Evolutionary conservation across 2,113 vertebrate species (phyloP), one percentile per base, ranked within the genome.

Genomic region (Dicentrarchus labrax): DNA sequence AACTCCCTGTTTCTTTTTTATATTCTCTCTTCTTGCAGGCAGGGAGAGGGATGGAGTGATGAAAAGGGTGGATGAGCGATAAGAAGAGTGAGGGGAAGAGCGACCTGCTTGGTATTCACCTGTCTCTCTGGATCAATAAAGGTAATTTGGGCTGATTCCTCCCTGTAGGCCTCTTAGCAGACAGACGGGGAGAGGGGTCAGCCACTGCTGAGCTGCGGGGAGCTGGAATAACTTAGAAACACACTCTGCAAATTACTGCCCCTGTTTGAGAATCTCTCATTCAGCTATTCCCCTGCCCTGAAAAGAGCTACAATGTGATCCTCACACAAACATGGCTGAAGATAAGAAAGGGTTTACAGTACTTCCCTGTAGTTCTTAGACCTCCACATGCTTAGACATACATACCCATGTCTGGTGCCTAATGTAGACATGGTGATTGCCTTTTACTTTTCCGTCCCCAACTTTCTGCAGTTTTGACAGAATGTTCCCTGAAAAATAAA

Each of bases 81-180:
- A 78, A 89, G 85, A 87, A 72, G 85, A 90, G 76, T 73, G 86
- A 85, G 79, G 84, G 78, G 78, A 85, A 76, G 80, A 85, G 86
- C 85, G 88, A 72, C 86, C 93, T 95, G 91, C 79, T 95, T 94
- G 90, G 75, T 95, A 95, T 95, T 95, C 95, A 96, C 94, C 96
- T 92, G 96, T 89, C 92, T 89, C 90, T 91, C 93, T 89, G 95
- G 93, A 95, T 96, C 94, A 96, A 93, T 94, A 77, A 94, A 91
- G 87, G 93, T 94, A 94, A 95, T 95, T 95, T 95, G 95, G 89
- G 92, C 82, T 95, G 95, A 93, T 94, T 96, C 93, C 88, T 92
- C 89, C 88, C 91, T 87, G 91, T 94, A 92, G 91, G 78, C 90
- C 93, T 94, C 94, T 94, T 94, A 95, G 94, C 93, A 91, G 94